Evolutionary conservation across 2,113 vertebrate species (phyloP).

Genomic region (Sapayoa aenigma): DNA sequence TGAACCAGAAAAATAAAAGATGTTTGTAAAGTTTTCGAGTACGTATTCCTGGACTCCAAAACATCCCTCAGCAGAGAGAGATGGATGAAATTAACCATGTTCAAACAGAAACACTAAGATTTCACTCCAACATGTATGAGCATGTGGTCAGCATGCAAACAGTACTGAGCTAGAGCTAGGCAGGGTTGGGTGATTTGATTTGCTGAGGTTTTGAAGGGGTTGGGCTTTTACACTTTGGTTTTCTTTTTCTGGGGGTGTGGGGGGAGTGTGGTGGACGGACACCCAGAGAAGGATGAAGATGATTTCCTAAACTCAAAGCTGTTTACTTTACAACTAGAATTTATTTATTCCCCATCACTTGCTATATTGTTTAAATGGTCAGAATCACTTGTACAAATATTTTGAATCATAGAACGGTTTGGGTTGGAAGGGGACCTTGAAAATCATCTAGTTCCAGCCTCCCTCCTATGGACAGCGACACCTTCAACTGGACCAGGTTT

Average conservation of each 20-base stretch:
- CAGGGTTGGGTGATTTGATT: neutral
- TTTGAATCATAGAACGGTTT: neutral
- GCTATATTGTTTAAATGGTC: neutral
- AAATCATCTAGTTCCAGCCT: neutral
- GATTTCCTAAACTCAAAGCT: neutral
- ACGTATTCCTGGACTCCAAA: neutral
- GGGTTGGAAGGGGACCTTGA: neutral
- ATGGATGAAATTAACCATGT: neutral
- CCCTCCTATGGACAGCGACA: neutral
- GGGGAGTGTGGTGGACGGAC: neutral
- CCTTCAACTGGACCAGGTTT: neutral
- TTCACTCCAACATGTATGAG: neutral
- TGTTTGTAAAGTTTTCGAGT: neutral
- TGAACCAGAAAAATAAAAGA: neutral
- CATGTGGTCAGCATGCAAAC: neutral
- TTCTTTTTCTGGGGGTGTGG: rapidly evolving
- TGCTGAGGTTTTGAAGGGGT: neutral
- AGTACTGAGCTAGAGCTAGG: neutral
- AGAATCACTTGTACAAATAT: neutral
- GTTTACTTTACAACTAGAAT: neutral
- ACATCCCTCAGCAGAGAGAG: neutral
- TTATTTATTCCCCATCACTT: neutral
- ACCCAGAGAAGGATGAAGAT: neutral
- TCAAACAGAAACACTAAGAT: neutral
- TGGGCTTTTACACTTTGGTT: neutral